phyloP scores from a whole-genome alignment of 2,797 vertebrate genomes.

The Carapus acus region DNA sequence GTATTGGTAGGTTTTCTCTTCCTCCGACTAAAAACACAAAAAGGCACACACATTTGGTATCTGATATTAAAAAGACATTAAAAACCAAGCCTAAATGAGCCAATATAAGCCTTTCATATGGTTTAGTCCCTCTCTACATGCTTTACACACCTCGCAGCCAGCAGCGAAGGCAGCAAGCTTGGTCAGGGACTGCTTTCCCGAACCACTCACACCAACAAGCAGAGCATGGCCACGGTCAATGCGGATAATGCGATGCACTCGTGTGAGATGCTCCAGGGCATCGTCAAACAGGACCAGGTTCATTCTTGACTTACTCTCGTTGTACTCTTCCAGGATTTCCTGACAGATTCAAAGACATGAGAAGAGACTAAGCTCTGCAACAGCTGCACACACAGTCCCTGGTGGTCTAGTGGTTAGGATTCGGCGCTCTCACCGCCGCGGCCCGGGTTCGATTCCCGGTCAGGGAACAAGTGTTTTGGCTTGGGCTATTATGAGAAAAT shows the following conservation, averaged over 20 bases:
- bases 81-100: constrained; percentile 1
- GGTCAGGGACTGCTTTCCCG: constrained; percentile 91
- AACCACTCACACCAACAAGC: constrained; percentile 89
- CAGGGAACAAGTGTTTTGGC: no score
- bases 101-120: neutral
- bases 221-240: constrained; percentile 87
- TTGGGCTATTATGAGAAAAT: no score
- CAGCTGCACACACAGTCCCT: neutral
- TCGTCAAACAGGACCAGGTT: constrained; percentile 93
- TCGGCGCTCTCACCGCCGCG: constrained; percentile 69
- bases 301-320: constrained; percentile 81
- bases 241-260: constrained; percentile 84
- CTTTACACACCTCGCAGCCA: constrained; percentile 79
- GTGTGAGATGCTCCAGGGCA: constrained; percentile 89
- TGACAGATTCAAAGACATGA: constrained; percentile 47
- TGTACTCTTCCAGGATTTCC: constrained; percentile 95
- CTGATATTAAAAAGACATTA: neutral
- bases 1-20: neutral
- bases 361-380: neutral
- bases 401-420: constrained; percentile 75
- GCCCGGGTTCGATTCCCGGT: constrained; percentile 72
- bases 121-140: neutral
- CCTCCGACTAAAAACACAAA: no score
- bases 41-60: neutral
- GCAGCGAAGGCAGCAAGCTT: constrained; percentile 87